phyloP scores from a whole-genome alignment of 2,888 invertebrate genomes.

The Papilio gigon region DNA sequence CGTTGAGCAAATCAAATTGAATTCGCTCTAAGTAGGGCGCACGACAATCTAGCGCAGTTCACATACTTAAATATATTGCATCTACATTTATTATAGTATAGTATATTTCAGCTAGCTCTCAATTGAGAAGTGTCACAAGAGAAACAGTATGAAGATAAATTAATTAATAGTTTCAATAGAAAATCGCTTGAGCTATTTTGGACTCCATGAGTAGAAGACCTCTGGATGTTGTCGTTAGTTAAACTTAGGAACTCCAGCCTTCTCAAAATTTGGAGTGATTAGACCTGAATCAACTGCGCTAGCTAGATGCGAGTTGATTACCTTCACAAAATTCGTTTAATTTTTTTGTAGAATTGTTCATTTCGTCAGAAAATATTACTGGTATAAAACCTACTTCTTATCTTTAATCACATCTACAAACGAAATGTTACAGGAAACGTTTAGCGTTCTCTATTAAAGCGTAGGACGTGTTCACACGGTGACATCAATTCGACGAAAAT shows the following conservation, averaged over 20 bases:
- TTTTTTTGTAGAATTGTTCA: too few species aligned
- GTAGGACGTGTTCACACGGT: conserved; percentile 18
- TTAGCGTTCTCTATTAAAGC: conserved; percentile 15
- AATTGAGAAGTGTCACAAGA: conserved; percentile 8
- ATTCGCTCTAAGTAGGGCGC: conserved; percentile 28
- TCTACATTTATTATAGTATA: conserved; percentile 11
- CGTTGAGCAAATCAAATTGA: conserved; percentile 31
- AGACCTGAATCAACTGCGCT: conserved; percentile 15
- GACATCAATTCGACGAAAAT: conserved; percentile 33
- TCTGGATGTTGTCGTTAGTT: too few species aligned
- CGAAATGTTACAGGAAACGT: background rate
- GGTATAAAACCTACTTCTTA: background rate
- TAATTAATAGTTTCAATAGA: background rate
- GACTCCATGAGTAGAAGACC: too few species aligned
- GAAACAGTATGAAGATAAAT: background rate
- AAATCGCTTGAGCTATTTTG: background rate
- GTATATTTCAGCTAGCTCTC: conserved; percentile 20
- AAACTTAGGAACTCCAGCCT: too few species aligned
- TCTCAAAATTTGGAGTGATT: background rate
- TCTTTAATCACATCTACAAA: background rate
- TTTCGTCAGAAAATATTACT: background rate
- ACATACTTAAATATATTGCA: conserved; percentile 6
- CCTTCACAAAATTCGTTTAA: too few species aligned
- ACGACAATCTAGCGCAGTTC: conserved; percentile 23
- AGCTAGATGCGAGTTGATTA: conserved; percentile 31